Evolutionary conservation across 2,888 invertebrate genomes (phyloP).

Genomic region (Leptinotarsa tumamoca): DNA sequence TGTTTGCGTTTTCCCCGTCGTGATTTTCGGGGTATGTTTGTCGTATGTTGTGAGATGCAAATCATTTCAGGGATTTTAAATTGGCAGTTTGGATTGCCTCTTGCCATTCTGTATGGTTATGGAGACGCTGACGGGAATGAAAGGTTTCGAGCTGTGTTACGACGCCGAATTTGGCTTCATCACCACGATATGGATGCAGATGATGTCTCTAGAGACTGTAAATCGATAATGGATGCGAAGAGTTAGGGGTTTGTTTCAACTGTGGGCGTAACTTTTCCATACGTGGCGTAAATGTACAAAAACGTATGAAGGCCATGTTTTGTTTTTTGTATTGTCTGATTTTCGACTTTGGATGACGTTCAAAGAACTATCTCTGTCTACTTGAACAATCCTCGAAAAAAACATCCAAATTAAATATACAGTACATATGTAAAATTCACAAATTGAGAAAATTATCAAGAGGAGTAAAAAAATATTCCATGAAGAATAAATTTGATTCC

Average conservation of each 20-base stretch:
- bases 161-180: background rate
- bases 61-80: constrained; percentile 33
- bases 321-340: too few species aligned
- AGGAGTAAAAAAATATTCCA: too few species aligned
- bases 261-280: background rate
- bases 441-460: too few species aligned
- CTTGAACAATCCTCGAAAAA: too few species aligned
- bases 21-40: constrained; percentile 4
- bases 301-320: too few species aligned
- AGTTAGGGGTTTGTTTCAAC: background rate
- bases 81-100: constrained; percentile 27
- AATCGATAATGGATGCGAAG: background rate
- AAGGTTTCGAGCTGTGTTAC: background rate
- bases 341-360: too few species aligned
- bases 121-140: background rate
- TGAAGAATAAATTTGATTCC: too few species aligned
- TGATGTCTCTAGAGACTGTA: background rate
- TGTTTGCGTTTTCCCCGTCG: constrained; percentile 23
- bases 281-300: too few species aligned
- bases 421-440: too few species aligned
- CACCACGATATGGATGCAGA: background rate
- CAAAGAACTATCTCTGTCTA: too few species aligned
- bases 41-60: constrained; percentile 29
- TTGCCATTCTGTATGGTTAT: background rate
- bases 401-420: too few species aligned